Evolutionary conservation across 2,888 invertebrate genomes (phyloP).

Genomic region (Mesorhabditis belari): DNA sequence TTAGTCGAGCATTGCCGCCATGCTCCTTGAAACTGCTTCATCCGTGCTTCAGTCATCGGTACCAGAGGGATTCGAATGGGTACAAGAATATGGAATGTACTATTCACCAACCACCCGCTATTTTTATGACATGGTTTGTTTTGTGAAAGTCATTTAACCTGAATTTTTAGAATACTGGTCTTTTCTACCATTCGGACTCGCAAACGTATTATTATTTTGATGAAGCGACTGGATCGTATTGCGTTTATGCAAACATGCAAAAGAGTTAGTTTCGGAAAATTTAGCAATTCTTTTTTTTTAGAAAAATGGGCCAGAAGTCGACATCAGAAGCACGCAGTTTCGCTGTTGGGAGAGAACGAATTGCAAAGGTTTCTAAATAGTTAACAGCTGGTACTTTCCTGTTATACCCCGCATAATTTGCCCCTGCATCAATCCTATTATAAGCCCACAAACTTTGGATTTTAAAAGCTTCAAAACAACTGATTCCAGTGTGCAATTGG

Average conservation of each 20-base stretch:
- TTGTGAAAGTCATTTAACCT: not conserved
- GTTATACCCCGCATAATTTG: too few relatives aligned
- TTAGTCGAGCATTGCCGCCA: slow-evolving; percentile 34
- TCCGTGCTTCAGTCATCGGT: slow-evolving; percentile 26
- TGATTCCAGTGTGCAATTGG: too few relatives aligned
- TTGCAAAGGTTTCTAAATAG: too few relatives aligned
- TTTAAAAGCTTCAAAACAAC: too few relatives aligned
- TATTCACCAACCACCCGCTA: slow-evolving; percentile 37
- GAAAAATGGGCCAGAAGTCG: not conserved
- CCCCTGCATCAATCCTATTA: too few relatives aligned
- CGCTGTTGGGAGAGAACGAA: not conserved
- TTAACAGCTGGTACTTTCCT: too few relatives aligned
- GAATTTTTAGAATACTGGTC: slow-evolving; percentile 23
- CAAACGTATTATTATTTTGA: slow-evolving; percentile 38
- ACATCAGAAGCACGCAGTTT: not conserved
- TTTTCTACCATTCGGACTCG: slow-evolving; percentile 33
- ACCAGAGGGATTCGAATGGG: slow-evolving; percentile 34
- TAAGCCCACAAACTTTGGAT: too few relatives aligned
- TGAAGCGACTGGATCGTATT: slow-evolving; percentile 17
- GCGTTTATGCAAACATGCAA: slow-evolving; percentile 13
- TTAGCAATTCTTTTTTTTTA: not conserved
- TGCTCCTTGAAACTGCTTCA: slow-evolving; percentile 39
- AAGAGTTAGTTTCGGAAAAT: slow-evolving; percentile 10
- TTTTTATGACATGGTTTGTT: slow-evolving; percentile 39
- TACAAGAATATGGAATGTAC: slow-evolving; percentile 38